Conservation (phyloP, 2,797 vertebrate genomes). For the Chelonia mydas region DNA sequence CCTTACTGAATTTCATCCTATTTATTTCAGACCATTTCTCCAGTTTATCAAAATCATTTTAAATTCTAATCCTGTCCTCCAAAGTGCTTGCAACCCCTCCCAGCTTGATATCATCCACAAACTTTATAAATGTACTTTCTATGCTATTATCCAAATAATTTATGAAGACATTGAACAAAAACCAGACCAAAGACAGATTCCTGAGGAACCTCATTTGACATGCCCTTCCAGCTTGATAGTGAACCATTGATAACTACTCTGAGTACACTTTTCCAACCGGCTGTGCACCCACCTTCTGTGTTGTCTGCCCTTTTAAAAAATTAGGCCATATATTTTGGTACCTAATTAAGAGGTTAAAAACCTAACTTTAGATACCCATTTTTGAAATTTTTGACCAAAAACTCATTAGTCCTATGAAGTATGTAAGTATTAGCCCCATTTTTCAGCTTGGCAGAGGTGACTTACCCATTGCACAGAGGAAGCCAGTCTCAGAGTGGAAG, state of each 20-base stretch:
- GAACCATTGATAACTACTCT: too few relatives aligned
- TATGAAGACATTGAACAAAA: background rate
- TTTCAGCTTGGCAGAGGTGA: background rate
- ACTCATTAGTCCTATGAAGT: background rate
- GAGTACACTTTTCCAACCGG: too few relatives aligned
- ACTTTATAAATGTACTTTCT: background rate
- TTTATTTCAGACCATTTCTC: background rate
- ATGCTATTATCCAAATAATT: background rate
- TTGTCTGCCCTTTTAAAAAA: background rate
- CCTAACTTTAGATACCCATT: background rate
- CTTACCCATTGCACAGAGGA: background rate
- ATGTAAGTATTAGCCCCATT: background rate
- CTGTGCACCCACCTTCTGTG: background rate
- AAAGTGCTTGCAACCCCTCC: too few relatives aligned
- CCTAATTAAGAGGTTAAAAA: background rate
- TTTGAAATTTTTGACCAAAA: background rate
- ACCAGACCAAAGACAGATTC: too few relatives aligned
- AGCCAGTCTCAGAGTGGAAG: background rate
- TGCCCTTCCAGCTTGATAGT: too few relatives aligned
- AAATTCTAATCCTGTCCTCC: background rate
- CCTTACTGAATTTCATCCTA: background rate
- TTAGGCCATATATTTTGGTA: background rate
- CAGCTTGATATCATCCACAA: background rate
- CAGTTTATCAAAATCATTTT: background rate
- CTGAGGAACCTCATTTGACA: too few relatives aligned